phyloP scores from a whole-genome alignment of 2,113 vertebrate genomes.

The Microcebus tavaratra region DNA sequence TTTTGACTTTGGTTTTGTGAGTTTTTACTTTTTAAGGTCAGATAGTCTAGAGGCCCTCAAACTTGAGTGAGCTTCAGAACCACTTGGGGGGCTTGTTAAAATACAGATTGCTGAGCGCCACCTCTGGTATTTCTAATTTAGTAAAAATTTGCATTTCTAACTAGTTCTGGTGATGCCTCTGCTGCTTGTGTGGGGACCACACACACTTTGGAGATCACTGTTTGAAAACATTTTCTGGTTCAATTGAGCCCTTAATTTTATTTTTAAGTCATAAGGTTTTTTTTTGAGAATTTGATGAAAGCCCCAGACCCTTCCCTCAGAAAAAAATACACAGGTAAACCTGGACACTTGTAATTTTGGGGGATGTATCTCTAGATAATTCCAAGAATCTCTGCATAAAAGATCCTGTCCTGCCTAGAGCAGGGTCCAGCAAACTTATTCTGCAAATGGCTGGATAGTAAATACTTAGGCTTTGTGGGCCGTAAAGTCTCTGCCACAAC shows the following conservation, averaged over 20 bases:
- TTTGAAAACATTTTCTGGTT: background rate
- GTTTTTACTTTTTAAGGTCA: conserved; percentile 15
- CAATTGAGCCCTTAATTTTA: background rate
- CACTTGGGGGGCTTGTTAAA: background rate
- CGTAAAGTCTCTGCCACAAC: background rate
- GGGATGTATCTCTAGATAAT: background rate
- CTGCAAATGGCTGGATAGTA: background rate
- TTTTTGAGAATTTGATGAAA: conserved; percentile 41
- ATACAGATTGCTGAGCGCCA: background rate
- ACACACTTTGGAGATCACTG: background rate
- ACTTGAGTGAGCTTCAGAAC: background rate
- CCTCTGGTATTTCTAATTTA: background rate
- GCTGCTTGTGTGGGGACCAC: background rate
- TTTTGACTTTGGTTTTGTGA: conserved; percentile 26
- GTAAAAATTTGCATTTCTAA: background rate
- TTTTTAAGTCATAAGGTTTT: background rate
- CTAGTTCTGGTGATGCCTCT: background rate
- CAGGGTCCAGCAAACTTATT: background rate
- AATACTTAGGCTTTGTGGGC: background rate
- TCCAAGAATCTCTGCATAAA: background rate
- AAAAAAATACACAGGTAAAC: background rate
- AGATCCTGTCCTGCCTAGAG: background rate
- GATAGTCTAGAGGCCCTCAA: background rate
- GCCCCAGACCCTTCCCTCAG: background rate
- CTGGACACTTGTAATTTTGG: background rate